phyloP scores from a whole-genome alignment of 2,113 vertebrate species.

The Corythornis madagascariensis region DNA sequence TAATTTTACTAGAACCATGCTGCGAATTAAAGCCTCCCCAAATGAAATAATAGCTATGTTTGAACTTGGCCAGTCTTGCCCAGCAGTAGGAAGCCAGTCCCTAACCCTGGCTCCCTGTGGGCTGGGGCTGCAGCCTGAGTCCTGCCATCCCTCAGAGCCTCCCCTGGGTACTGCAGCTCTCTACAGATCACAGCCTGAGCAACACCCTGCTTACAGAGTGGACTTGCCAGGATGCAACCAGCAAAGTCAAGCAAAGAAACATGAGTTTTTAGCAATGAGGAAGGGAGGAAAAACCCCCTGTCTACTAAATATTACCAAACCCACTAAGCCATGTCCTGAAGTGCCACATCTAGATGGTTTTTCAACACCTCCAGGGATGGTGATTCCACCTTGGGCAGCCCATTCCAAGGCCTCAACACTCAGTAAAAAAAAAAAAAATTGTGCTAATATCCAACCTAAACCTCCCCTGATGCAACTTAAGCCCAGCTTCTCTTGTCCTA shows the following conservation, averaged over 20 bases:
- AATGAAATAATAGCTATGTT: background rate
- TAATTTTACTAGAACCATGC: background rate
- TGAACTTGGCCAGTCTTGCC: background rate
- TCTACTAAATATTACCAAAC: too few relatives aligned
- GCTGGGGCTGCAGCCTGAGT: background rate
- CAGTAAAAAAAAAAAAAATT: too few relatives aligned
- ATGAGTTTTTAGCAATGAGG: background rate
- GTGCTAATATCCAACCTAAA: too few relatives aligned
- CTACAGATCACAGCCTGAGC: background rate
- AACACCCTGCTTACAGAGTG: background rate
- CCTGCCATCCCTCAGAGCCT: background rate
- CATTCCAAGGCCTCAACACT: too few relatives aligned
- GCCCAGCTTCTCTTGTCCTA: too few relatives aligned
- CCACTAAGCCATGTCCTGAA: too few relatives aligned
- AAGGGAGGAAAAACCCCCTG: background rate
- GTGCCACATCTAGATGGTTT: too few relatives aligned
- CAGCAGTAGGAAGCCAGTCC: background rate
- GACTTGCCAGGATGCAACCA: accelerated
- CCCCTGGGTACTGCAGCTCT: background rate
- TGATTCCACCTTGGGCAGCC: too few relatives aligned
- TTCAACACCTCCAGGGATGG: too few relatives aligned
- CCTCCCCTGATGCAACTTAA: too few relatives aligned
- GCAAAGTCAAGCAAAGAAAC: background rate
- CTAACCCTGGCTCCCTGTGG: background rate
- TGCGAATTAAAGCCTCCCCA: background rate